Base-by-base conservation (phyloP, 2,888 invertebrate genomes). In the Oasisia sp. region DNA sequence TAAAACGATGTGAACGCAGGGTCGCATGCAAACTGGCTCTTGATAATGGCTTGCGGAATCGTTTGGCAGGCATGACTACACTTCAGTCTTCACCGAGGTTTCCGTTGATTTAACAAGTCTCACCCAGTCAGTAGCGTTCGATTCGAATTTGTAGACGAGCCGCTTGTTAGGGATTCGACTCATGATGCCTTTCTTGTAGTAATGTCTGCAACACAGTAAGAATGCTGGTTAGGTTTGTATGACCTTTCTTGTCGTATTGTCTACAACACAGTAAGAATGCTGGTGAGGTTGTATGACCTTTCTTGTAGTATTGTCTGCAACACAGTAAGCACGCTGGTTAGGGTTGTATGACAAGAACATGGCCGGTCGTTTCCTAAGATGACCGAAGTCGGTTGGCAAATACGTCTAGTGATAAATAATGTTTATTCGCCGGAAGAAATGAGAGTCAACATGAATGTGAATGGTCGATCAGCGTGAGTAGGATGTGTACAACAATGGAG, bases 81-180 rank as follows among this genome's bases (percentile, higher is more conserved):
- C 7, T 74, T 74, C 74, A 7, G 27, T 74, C 74, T 74, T 74
- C 19, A 74, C 74, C 14, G 19, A 74, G 74, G 74, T 74, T 74
- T 74, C 74, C 7, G 74, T 7, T 7, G 74, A 74, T 74, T 74
- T 19, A 74, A 74, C 74, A 3, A 74, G 74, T 1, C 74, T 19
- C 4, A 74, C 74, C 97, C 98, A 98, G 94, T 98, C 98, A 45
- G 97, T 98, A 0, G 98, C 98, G 94, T 98, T 98, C 93, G 97
- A 97, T 27, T 95, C 95, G 94, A 96, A 96, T 94, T 94, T 94
- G 94, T 95, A 96, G 93, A 95, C 95, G 91, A 96, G 94, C 94
- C 95, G 93, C 90, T 95, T 93, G 0, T 95, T 95, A 91, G 95
- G 95, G 7, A 96, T 95, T 89, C 96, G 92, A 90, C 95, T 95